Percentiles rank a stretch among this genome's conserved stretches.
Evolutionary conservation across 53 echinoderm and acorn worm genomes (phyloP).

Genomic region (Paelopatides confundens): DNA sequence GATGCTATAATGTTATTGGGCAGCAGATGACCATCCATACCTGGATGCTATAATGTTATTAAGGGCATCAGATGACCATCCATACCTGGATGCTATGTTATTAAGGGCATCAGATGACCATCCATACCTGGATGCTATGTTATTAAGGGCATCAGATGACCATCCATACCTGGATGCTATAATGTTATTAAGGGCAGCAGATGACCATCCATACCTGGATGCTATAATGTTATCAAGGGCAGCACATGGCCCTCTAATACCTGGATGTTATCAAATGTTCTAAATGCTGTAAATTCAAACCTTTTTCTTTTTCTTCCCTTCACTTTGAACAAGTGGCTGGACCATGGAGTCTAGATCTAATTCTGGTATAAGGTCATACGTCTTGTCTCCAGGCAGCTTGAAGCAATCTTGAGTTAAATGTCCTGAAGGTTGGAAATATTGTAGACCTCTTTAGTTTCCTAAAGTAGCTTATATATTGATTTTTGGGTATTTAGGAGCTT

Average conservation of each 20-base stretch:
- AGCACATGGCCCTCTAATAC: background rate
- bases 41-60: too few relatives aligned
- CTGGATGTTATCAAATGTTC: background rate
- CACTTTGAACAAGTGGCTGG: background rate
- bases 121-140: too few relatives aligned
- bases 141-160: too few relatives aligned
- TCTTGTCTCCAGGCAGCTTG: constrained; percentile 70
- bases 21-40: too few relatives aligned
- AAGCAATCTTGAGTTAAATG: constrained; percentile 91
- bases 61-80: background rate
- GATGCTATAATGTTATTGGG: too few relatives aligned
- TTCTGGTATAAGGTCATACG: constrained; percentile 90
- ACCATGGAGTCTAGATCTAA: constrained; percentile 47
- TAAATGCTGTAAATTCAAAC: background rate
- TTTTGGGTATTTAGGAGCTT: too few relatives aligned
- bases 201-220: too few relatives aligned
- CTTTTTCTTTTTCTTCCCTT: constrained; percentile 50
- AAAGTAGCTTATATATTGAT: too few relatives aligned
- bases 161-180: too few relatives aligned
- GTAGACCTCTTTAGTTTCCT: background rate
- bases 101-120: too few relatives aligned
- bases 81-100: background rate
- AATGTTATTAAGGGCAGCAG: too few relatives aligned
- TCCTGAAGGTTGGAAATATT: constrained; percentile 54
- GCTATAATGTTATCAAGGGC: too few relatives aligned